Conservation (phyloP, 2,888 invertebrate genomes). For the Falcaria lacertinaria region DNA sequence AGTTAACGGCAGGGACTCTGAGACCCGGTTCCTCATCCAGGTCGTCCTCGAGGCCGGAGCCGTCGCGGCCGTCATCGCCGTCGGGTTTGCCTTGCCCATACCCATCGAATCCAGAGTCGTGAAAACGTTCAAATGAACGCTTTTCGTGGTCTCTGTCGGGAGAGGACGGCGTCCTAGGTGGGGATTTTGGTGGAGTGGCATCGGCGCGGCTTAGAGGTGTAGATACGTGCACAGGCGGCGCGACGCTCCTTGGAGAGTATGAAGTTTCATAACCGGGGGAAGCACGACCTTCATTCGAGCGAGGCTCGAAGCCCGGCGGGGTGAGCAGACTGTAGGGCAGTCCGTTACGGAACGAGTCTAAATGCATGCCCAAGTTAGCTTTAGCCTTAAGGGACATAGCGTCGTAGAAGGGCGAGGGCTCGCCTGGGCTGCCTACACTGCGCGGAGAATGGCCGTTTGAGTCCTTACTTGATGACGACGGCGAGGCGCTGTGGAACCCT, state of each 20-base stretch:
- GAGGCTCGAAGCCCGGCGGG: conserved; percentile 78
- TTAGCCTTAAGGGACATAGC: conserved; percentile 62
- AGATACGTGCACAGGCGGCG: conserved; percentile 55
- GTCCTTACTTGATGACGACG: conserved; percentile 77
- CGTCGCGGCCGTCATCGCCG: conserved; percentile 67
- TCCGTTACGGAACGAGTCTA: conserved; percentile 62
- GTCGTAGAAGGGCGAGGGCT: conserved; percentile 63
- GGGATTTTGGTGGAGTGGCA: conserved; percentile 71
- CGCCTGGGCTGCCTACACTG: conserved; percentile 64
- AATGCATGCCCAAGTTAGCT: conserved; percentile 65
- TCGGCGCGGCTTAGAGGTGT: conserved; percentile 57
- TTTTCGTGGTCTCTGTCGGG: conserved; percentile 53
- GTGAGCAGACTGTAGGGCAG: conserved; percentile 81
- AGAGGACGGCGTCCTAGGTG: conserved; percentile 57
- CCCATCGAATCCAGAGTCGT: conserved; percentile 75
- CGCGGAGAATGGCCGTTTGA: conserved; percentile 72
- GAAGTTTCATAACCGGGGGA: conserved; percentile 54
- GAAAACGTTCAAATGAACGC: conserved; percentile 61
- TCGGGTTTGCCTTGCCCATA: conserved; percentile 47
- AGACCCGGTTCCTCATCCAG: conserved; percentile 80
- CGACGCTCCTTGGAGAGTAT: conserved; percentile 54
- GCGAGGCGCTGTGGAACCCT: conserved; percentile 80
- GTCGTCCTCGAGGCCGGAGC: conserved; percentile 71
- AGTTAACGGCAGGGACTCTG: conserved; percentile 83
- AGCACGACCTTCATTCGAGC: conserved; percentile 48